Conservation (phyloP, 2,113 vertebrate genomes). For the Urocitellus parryii region DNA sequence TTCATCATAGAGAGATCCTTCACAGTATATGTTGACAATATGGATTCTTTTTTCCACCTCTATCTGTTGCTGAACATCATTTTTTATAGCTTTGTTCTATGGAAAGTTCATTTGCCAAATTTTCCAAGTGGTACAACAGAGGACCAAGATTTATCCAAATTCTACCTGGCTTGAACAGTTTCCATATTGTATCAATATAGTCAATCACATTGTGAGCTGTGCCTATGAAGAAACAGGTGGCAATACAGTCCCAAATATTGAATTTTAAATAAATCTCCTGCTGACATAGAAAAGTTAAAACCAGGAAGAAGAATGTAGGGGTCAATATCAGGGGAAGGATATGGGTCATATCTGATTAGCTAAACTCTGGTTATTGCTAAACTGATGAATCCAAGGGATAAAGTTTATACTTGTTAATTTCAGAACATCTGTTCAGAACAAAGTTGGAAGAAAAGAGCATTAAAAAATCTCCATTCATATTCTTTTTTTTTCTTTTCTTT, state of each 20-base stretch:
- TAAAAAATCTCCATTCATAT: conserved; percentile 99
- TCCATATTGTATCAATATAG: conserved; percentile 99
- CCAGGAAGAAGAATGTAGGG: conserved; percentile 94
- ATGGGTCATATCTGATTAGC: conserved; percentile 96
- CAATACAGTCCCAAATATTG: conserved; percentile 96
- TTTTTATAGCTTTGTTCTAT: conserved; percentile 97
- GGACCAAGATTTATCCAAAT: conserved; percentile 99
- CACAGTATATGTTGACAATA: conserved; percentile 97
- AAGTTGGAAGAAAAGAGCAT: conserved; percentile 99
- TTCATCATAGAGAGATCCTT: conserved; percentile 98
- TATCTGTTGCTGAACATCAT: conserved; percentile 92
- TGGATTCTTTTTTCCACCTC: conserved; percentile 97
- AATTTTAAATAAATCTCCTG: conserved; percentile 95
- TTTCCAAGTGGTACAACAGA: conserved; percentile 98
- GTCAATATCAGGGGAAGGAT: conserved; percentile 95
- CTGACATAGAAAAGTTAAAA: conserved; percentile 98
- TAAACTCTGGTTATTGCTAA: conserved; percentile 98
- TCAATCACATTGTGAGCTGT: conserved; percentile 99
- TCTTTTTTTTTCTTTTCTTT: no score
- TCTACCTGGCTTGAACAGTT: conserved; percentile 98
- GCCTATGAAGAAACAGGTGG: conserved; percentile 99
- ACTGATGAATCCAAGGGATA: conserved; percentile 99
- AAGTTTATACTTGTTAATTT: conserved; percentile 94
- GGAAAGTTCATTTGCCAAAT: conserved; percentile 98
- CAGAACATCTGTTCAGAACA: conserved; percentile 98